These are phyloP conservation scores for Syndactyla subalaris DNA, from an alignment of 2,797 vertebrate genomes.

Conservation along the genomic window DNA sequence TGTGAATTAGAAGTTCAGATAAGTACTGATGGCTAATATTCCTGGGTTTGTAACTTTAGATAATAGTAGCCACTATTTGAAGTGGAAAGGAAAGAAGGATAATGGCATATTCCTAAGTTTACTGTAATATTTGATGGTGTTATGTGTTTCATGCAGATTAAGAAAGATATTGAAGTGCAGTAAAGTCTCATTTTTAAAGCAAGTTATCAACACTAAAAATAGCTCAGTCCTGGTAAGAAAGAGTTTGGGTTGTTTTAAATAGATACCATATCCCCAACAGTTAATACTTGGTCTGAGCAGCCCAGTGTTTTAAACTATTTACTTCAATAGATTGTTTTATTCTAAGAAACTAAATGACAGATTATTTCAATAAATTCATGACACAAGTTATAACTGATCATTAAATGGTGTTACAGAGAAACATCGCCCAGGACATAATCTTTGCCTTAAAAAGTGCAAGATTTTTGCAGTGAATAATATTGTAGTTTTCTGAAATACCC, in stretches of 20 bases:
- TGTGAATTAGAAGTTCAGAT: not conserved
- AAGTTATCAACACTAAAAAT: not conserved
- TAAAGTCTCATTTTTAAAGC: not conserved
- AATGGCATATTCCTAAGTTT: not conserved
- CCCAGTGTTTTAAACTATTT: not conserved
- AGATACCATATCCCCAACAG: not conserved
- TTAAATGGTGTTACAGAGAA: not conserved
- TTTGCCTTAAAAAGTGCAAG: not conserved
- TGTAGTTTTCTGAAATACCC: not conserved
- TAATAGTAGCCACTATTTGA: not conserved
- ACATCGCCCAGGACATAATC: not conserved
- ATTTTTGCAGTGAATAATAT: not conserved
- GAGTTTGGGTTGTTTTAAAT: not conserved
- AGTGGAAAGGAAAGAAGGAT: not conserved
- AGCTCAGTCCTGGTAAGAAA: not conserved
- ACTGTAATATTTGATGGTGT: not conserved
- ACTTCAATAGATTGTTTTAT: not conserved
- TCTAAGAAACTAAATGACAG: not conserved
- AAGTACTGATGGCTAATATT: not conserved
- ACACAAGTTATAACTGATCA: not conserved
- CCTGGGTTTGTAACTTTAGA: not conserved
- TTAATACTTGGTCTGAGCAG: not conserved
- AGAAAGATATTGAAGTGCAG: not conserved
- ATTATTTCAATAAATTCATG: not conserved
- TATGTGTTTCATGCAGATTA: not conserved